Percentiles rank a stretch among this genome's conserved stretches.
Conservation (phyloP, 2,797 vertebrate genomes). For the Somateria mollissima region DNA sequence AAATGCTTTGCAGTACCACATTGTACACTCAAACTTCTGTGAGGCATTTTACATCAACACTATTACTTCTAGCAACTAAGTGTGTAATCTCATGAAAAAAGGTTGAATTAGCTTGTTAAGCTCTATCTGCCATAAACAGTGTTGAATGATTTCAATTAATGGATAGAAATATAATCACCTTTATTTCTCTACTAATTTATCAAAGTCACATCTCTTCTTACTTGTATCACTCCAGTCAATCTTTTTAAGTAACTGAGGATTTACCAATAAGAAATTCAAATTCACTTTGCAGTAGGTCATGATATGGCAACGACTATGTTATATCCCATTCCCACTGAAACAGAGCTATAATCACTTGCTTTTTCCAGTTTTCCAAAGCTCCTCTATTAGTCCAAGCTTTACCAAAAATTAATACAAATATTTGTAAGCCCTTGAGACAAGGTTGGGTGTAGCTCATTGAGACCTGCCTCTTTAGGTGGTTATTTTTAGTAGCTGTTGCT, state of each 20-base stretch:
- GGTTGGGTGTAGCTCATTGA: background rate
- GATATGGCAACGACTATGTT: background rate
- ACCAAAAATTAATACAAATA: background rate
- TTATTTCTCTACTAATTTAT: background rate
- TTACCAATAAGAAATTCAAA: background rate
- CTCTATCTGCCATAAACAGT: background rate
- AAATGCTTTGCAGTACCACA: background rate
- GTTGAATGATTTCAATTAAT: slow-evolving; percentile 2
- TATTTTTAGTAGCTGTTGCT: background rate
- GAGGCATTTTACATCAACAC: background rate
- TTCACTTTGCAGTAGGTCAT: background rate
- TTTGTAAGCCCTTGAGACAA: background rate
- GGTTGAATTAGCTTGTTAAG: background rate
- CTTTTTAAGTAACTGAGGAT: background rate
- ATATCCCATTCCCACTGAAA: background rate
- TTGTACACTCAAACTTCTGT: background rate
- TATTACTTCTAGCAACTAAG: background rate
- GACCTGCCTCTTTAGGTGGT: background rate
- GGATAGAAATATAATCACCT: background rate
- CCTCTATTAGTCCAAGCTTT: background rate
- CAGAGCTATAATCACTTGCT: background rate
- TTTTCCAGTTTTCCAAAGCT: background rate
- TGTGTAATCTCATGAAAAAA: background rate
- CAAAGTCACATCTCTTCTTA: background rate
- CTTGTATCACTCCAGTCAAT: background rate